Percentiles rank a stretch among this genome's conserved stretches.
Evolutionary conservation across 2,113 vertebrate species (phyloP).

Genomic region (Ptychochromis oligacanthus): DNA sequence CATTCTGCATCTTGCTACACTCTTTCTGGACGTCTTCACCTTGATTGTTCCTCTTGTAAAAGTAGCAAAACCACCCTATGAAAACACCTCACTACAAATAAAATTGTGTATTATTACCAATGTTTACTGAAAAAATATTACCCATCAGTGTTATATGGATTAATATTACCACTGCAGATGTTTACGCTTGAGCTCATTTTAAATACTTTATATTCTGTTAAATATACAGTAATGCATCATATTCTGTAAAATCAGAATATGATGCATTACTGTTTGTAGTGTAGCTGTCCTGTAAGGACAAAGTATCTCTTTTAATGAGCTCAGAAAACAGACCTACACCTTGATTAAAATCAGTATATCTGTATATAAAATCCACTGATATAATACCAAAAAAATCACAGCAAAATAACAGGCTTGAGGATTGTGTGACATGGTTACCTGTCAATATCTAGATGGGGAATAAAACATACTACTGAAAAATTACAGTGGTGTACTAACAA

Average conservation of each 20-base stretch:
- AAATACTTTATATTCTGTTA: too few species aligned
- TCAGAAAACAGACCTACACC: neutral
- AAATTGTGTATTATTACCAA: too few species aligned
- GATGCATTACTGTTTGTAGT: neutral
- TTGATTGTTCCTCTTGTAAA: too few species aligned
- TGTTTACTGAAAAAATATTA: too few species aligned
- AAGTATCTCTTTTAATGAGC: constrained; percentile 5
- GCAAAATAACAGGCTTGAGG: neutral
- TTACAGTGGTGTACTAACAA: neutral
- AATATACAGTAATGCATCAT: too few species aligned
- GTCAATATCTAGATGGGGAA: neutral
- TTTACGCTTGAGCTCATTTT: too few species aligned
- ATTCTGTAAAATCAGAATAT: neutral
- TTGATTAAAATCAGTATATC: neutral
- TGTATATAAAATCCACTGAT: neutral
- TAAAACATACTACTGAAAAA: neutral
- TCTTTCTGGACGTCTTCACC: too few species aligned
- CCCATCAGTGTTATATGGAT: too few species aligned
- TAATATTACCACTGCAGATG: too few species aligned
- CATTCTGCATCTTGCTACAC: too few species aligned
- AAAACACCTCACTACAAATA: neutral
- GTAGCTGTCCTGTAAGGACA: neutral
- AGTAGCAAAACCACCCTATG: neutral
- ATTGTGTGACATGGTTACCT: neutral
- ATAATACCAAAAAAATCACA: neutral